Evolutionary conservation across 1,140 invertebrate genomes (phyloP).

Genomic region (Lepidurus couesii): DNA sequence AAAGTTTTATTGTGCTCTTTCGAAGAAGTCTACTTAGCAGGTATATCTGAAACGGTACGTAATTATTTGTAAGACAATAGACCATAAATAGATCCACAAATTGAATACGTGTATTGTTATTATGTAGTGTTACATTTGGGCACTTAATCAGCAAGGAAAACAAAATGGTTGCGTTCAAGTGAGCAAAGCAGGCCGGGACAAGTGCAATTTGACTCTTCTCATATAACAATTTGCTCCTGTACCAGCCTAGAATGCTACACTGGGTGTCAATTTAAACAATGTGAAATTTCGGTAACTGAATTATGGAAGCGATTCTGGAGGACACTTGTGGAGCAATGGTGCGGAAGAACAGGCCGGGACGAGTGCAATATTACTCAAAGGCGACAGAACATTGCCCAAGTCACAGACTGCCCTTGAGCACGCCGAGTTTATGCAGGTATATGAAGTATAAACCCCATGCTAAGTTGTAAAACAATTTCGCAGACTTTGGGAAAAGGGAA

Average conservation of each 20-base stretch:
- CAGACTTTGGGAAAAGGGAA: neutral
- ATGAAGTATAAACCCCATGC: neutral
- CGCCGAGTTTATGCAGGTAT: conserved; percentile 10
- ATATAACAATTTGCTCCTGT: conserved; percentile 31
- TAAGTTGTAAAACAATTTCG: neutral
- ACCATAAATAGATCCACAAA: neutral
- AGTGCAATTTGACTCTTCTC: conserved; percentile 42
- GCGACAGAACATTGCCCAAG: conserved; percentile 18
- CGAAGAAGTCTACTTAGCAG: neutral
- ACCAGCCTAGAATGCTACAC: conserved; percentile 29
- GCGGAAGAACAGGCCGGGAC: conserved; percentile 42
- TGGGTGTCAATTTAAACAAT: neutral
- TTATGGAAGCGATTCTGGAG: neutral
- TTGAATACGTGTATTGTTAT: neutral
- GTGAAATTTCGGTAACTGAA: neutral
- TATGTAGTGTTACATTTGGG: neutral
- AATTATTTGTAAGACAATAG: no score
- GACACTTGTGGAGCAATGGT: neutral
- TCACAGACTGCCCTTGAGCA: neutral
- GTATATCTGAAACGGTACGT: neutral
- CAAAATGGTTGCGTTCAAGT: neutral
- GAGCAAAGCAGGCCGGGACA: conserved; percentile 43
- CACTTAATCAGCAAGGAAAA: no score
- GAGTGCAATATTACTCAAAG: conserved; percentile 43
- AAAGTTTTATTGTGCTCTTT: neutral